phyloP scores from a whole-genome alignment of 2,797 vertebrate species.

The Thripadectes ignobilis region DNA sequence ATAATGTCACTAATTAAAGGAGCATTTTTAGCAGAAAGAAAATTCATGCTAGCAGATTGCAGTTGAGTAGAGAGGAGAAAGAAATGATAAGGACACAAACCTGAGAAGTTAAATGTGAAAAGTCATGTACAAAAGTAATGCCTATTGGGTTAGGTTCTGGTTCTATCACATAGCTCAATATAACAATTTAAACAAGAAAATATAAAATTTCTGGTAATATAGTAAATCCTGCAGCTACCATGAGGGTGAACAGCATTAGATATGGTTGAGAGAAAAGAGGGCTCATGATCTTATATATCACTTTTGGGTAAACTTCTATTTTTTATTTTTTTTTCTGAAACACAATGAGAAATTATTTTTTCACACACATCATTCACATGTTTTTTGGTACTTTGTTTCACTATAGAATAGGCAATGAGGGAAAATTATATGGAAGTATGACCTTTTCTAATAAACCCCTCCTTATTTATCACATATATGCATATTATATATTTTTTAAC shows the following conservation, averaged over 20 bases:
- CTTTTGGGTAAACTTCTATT: neutral
- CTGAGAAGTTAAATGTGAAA: neutral
- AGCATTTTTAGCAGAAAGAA: neutral
- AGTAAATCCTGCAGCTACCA: neutral
- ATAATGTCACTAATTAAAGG: conserved; percentile 9
- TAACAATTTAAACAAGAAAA: neutral
- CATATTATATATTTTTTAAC: neutral
- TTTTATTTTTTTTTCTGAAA: neutral
- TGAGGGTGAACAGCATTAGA: neutral
- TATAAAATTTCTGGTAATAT: neutral
- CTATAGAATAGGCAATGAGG: neutral
- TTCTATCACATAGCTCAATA: neutral
- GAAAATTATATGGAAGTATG: neutral
- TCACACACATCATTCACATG: neutral
- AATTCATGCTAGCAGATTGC: neutral
- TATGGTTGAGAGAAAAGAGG: neutral
- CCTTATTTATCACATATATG: accelerated
- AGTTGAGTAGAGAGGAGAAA: neutral
- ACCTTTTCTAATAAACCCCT: neutral
- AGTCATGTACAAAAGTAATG: neutral
- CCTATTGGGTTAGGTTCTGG: neutral
- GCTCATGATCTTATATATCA: neutral
- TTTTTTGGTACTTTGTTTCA: neutral
- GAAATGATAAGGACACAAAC: neutral
- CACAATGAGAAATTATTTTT: neutral